Conservation (phyloP, 2,888 invertebrate genomes). For the Dorcus hopei region DNA sequence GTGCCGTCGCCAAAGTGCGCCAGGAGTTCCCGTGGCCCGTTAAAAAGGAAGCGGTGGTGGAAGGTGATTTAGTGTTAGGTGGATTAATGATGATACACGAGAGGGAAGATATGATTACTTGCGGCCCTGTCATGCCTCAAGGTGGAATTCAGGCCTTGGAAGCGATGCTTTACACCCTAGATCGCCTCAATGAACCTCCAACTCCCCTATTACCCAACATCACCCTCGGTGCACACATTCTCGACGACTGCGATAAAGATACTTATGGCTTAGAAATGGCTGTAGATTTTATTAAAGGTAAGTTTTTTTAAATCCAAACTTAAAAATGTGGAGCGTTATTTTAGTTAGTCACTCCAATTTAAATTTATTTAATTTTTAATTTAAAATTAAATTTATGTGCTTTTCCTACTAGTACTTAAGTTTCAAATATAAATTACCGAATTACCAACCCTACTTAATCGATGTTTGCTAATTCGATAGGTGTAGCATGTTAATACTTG, state of each 20-base stretch:
- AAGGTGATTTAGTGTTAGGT: conserved; percentile 81
- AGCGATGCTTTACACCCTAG: conserved; percentile 88
- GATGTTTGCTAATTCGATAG: too few relatives aligned
- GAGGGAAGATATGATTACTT: conserved; percentile 80
- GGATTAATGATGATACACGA: conserved; percentile 96
- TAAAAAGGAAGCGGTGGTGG: conserved; percentile 80
- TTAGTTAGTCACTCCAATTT: too few relatives aligned
- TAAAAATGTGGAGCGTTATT: too few relatives aligned
- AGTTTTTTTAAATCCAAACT: conserved; percentile 35
- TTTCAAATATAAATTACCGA: too few relatives aligned
- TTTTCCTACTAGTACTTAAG: too few relatives aligned
- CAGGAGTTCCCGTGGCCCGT: conserved; percentile 66
- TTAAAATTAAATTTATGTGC: too few relatives aligned
- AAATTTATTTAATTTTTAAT: too few relatives aligned
- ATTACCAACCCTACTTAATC: too few relatives aligned
- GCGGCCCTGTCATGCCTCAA: conserved; percentile 93
- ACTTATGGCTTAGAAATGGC: conserved; percentile 95
- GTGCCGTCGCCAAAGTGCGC: not conserved
- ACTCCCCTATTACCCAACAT: conserved; percentile 73
- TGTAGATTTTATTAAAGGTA: conserved; percentile 96
- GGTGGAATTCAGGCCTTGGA: conserved; percentile 87
- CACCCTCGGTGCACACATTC: conserved; percentile 79
- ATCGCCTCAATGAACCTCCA: conserved; percentile 67
- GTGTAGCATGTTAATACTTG: too few relatives aligned
- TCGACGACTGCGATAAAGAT: conserved; percentile 95